phyloP scores from a whole-genome alignment of 2,113 vertebrate genomes.

The Zosterops japonicus region DNA sequence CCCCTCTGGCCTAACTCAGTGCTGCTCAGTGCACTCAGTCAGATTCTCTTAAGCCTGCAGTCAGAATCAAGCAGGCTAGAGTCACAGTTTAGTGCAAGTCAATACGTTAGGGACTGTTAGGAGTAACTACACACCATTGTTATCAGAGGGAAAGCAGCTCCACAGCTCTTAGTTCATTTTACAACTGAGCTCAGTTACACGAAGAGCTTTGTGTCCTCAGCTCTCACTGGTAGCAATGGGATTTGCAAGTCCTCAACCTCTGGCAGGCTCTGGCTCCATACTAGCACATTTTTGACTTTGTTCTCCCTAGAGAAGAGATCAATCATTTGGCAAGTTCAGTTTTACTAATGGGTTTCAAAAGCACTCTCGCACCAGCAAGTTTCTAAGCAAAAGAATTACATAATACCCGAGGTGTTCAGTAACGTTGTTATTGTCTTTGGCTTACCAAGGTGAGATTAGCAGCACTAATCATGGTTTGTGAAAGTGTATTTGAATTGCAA shows the following conservation, averaged over 20 bases:
- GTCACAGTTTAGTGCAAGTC: not conserved
- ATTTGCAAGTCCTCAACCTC: not conserved
- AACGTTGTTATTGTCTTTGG: slow-evolving; percentile 29
- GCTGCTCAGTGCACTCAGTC: not conserved
- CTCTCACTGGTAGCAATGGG: not conserved
- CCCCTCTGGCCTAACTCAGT: not conserved
- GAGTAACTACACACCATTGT: not conserved
- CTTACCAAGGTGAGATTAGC: slow-evolving; percentile 11
- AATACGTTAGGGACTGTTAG: rapidly evolving
- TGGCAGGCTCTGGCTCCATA: slow-evolving; percentile 9
- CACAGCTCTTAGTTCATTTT: not conserved
- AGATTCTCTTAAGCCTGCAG: not conserved
- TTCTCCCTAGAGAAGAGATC: slow-evolving; percentile 39
- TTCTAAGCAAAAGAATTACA: slow-evolving; percentile 21
- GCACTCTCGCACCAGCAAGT: slow-evolving; percentile 23
- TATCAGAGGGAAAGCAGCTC: not conserved
- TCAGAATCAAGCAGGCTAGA: not conserved
- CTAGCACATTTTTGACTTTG: slow-evolving; percentile 33
- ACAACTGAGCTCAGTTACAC: not conserved
- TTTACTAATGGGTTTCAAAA: slow-evolving; percentile 51
- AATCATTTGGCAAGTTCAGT: slow-evolving; percentile 43
- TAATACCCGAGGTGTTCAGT: not conserved
- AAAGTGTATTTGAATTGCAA: slow-evolving; percentile 16
- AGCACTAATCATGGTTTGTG: not conserved
- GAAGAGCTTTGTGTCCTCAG: not conserved